Conservation (phyloP, 1,140 invertebrate species). For the Cyphomyrmex costatus region DNA sequence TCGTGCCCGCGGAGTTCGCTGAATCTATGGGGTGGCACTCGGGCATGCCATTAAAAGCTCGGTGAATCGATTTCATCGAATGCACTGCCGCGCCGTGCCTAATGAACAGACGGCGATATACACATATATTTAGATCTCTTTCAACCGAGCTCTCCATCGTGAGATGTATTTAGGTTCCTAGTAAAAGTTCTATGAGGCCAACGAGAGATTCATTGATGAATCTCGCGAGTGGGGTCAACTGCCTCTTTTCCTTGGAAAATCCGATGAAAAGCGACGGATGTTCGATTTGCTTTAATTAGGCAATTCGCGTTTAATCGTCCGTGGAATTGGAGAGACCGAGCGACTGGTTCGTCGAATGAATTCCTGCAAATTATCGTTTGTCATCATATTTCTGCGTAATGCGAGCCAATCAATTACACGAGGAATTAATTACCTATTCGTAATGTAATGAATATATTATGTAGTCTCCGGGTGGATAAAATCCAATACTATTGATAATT, state of each 20-base stretch:
- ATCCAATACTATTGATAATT: slow-evolving; percentile 12
- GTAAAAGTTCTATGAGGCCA: slow-evolving; percentile 59
- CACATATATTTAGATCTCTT: slow-evolving; percentile 28
- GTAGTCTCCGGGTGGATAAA: too few relatives aligned
- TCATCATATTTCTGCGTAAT: not conserved
- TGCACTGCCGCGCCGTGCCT: slow-evolving; percentile 17
- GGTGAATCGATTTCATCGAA: slow-evolving; percentile 74
- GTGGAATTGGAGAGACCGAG: not conserved
- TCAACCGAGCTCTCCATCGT: slow-evolving; percentile 10
- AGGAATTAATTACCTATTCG: slow-evolving; percentile 38
- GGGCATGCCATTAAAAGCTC: slow-evolving; percentile 59
- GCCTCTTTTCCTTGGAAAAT: slow-evolving; percentile 68
- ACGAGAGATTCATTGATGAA: slow-evolving; percentile 70
- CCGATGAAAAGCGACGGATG: slow-evolving; percentile 63
- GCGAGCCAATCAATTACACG: not conserved
- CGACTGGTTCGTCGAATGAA: slow-evolving; percentile 21
- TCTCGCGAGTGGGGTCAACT: slow-evolving; percentile 59
- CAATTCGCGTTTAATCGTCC: slow-evolving; percentile 19
- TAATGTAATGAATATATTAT: slow-evolving; percentile 18
- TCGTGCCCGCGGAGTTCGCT: not conserved
- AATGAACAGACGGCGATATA: slow-evolving; percentile 61
- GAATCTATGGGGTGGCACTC: slow-evolving; percentile 5
- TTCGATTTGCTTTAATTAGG: slow-evolving; percentile 39
- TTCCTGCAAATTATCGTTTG: slow-evolving; percentile 18
- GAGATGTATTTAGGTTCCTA: slow-evolving; percentile 57